Evolutionary conservation across 2,888 invertebrate species (phyloP).

Genomic region (Germaria angustata): DNA sequence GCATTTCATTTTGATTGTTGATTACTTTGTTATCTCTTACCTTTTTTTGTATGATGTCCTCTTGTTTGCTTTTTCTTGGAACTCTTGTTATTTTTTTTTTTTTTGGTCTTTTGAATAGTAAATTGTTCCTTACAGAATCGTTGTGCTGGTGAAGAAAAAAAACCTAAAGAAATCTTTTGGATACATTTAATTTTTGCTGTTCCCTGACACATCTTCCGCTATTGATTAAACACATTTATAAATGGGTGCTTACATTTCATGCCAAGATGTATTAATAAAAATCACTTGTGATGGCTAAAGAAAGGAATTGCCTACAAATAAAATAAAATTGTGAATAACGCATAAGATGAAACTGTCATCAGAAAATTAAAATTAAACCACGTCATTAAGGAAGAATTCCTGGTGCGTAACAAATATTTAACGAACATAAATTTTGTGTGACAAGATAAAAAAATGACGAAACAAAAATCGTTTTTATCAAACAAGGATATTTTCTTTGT

Average conservation of each 20-base stretch:
- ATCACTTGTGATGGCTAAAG: conserved; percentile 41
- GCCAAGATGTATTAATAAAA: conserved; percentile 56
- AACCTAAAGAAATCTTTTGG: conserved; percentile 25
- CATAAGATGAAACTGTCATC: conserved; percentile 34
- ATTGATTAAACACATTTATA: conserved; percentile 62
- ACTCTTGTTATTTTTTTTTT: no score
- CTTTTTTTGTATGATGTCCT: not conserved
- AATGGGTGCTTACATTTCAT: conserved; percentile 57
- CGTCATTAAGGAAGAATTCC: conserved; percentile 42
- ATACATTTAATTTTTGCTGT: conserved; percentile 21
- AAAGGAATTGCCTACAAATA: not conserved
- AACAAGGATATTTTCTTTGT: not conserved
- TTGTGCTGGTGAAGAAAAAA: not conserved
- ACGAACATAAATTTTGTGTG: not conserved
- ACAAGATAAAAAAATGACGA: not conserved
- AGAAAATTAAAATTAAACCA: conserved; percentile 15
- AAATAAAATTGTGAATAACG: not conserved
- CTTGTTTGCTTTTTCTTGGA: conserved; percentile 45
- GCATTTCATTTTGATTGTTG: conserved; percentile 70
- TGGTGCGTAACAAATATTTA: conserved; percentile 33
- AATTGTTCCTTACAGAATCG: conserved; percentile 3
- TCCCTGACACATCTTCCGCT: conserved; percentile 34
- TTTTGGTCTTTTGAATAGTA: conserved; percentile 57
- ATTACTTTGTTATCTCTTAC: conserved; percentile 74
- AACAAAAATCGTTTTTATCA: not conserved